A percentile compares a stretch with the other conserved stretches of the same genome.
Conservation (phyloP, 2,888 invertebrate species). For the Lepeophtheirus nordmannii region DNA sequence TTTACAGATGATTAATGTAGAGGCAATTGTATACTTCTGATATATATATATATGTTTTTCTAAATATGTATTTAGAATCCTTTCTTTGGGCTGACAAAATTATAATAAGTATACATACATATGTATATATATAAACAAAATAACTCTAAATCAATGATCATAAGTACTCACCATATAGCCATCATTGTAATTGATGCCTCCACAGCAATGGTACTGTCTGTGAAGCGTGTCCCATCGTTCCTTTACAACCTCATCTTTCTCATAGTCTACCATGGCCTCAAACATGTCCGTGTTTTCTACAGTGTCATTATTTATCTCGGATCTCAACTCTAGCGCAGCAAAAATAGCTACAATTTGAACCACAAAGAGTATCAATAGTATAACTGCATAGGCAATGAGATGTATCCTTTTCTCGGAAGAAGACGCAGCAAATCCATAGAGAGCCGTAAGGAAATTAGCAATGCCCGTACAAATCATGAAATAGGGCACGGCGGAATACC, state of each 20-base stretch:
- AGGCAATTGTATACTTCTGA: too few relatives aligned
- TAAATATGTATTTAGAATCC: too few relatives aligned
- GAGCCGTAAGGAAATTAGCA: conserved; percentile 1
- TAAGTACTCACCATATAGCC: neutral
- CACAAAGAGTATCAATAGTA: conserved; percentile 1
- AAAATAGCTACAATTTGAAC: conserved; percentile 12
- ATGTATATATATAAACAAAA: too few relatives aligned
- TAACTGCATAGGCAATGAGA: neutral
- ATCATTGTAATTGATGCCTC: conserved; percentile 10
- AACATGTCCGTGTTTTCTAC: conserved; percentile 10
- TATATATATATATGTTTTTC: too few relatives aligned
- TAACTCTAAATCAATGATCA: too few relatives aligned
- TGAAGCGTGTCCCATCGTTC: conserved; percentile 12
- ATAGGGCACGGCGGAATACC: conserved; percentile 8
- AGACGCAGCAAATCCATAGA: conserved; percentile 7
- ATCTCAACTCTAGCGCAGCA: conserved; percentile 7
- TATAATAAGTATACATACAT: too few relatives aligned
- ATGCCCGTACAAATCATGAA: conserved; percentile 3
- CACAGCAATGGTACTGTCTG: conserved; percentile 13
- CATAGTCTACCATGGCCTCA: conserved; percentile 1
- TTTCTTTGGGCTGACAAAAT: too few relatives aligned
- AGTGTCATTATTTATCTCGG: neutral
- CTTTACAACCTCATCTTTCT: neutral
- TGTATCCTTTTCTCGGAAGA: neutral
- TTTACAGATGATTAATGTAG: too few relatives aligned